Base-by-base conservation (phyloP, 2,797 vertebrate species). In the Tamandua tetradactyla region DNA sequence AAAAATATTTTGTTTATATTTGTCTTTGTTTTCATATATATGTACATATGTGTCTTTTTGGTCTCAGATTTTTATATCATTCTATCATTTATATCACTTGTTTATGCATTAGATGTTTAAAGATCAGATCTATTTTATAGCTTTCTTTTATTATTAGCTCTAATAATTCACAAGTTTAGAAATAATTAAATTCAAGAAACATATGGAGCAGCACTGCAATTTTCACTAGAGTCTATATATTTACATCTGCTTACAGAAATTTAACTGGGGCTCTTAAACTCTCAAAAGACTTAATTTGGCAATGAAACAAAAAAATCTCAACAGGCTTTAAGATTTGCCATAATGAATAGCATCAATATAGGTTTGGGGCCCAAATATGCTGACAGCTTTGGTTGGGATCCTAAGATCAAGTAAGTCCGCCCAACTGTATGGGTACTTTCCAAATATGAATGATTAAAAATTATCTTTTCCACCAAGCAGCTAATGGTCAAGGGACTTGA, bases 111-210 rank as follows among this genome's bases (percentile, higher is more conserved):
- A 79, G 85, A 59, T 87, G 2, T 37, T 91, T 44, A 82, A 49
- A 9, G 20, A 14, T 72, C 47, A 74, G 35, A 40, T 75, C 15
- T 93, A 64, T n/a, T 64, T 89, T 76, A 83, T 37, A 14, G 13
- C 5, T 75, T 2, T 89, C n/a, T 71, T 88, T 57, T 82, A 78
- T 82, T 32, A 76, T 78, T 35, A 61, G 66, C 30, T 64, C 23
- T 57, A 61, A 42, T 84, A 83, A 64, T 55, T 47, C 75, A 20
- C 7, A 32, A 88, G 18, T 88, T 85, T 68, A 37, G 93, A 94
- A 96, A 69, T n/a, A 93, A 55, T 30, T 44, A 79, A 71, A 30
- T 25, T 76, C 22, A 76, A 84, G 37, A 94, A 82, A 64, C 15
- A 72, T 42, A 40, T 47, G 14, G 49, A 87, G 11, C 18, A 37